Base-by-base conservation (phyloP, 2,113 vertebrate species). In the Anarrhichthys ocellatus region DNA sequence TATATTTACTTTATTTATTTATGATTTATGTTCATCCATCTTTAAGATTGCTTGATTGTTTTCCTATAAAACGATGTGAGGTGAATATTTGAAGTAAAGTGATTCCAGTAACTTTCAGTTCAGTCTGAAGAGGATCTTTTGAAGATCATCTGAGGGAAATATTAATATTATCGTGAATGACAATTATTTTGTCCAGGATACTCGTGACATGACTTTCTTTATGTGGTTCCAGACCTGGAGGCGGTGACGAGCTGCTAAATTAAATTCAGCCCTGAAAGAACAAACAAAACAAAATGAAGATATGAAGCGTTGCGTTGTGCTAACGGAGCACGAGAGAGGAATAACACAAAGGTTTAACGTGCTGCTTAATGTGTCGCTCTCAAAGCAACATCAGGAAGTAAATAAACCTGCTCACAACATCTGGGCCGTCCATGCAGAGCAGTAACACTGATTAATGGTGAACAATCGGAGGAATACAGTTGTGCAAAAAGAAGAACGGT, bases 381-480 rank as follows among this genome's bases (percentile, higher is more conserved):
- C 42, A 63, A 42, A 72, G 22, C 58, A 56, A 29, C 29, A 29
- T 29, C 29, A 29, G 29, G 29, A 29, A n/a, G 22, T 74, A 58
- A 72, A 36, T 4, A 36, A 1, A 52, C 8, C 48, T 50, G 18
- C 48, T 52, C 36, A 18, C 15, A 17, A 40, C 36, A 46, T 69
- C 62, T 20, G 52, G 44, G 65, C 9, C 52, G 38, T 36, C 22
- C 62, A 61, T 40, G 22, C 42, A 73, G 56, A 54, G 36, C n/a
- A 58, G 62, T 92, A 93, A 94, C 89, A 94, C 93, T 93, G 93
- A 79, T 67, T 81, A 73, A 40, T 27, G 76, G 75, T 86, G 68
- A 17, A 77, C 15, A 79, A 80, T 83, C 32, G 77, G 68, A 90
- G 69, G 82, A 90, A 52, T 72, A 36, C 17, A 59, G 56, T 63